These are phyloP conservation scores for Cyanistes caeruleus DNA, from an alignment of 2,113 vertebrate genomes.

Conservation along the genomic window DNA sequence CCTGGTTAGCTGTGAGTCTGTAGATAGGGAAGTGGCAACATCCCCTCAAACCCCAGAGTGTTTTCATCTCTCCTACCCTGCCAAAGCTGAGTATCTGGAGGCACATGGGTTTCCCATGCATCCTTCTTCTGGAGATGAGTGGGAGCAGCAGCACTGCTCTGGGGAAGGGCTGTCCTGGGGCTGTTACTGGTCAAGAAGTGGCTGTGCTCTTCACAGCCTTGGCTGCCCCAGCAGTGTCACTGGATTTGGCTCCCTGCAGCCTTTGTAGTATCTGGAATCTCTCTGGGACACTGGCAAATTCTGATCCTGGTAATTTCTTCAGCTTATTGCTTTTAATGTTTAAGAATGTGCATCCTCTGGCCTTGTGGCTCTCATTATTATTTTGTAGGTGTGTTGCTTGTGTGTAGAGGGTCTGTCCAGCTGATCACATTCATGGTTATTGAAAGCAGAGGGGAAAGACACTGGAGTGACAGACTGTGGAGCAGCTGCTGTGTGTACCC, in stretches of 20 bases:
- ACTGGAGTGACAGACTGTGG: not conserved
- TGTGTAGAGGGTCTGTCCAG: rapidly evolving
- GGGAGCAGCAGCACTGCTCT: rapidly evolving
- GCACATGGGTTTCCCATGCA: not conserved
- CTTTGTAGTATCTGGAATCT: not conserved
- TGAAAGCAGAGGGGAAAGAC: not conserved
- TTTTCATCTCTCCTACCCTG: not conserved
- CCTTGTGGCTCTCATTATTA: not conserved
- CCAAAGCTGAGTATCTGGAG: not conserved
- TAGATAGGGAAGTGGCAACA: not conserved
- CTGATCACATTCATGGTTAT: not conserved
- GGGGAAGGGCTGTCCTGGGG: not conserved
- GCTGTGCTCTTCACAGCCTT: not conserved
- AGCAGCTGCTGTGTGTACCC: not conserved
- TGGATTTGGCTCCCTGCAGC: too few species aligned
- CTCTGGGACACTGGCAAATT: not conserved
- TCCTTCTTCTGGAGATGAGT: not conserved
- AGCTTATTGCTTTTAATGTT: not conserved
- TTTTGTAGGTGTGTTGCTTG: not conserved
- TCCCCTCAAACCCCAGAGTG: rapidly evolving
- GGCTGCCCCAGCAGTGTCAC: not conserved
- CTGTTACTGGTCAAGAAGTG: not conserved
- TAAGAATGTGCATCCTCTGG: not conserved
- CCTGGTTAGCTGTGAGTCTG: not conserved
- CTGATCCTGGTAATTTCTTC: not conserved